Evolutionary conservation across 2,797 vertebrate species (phyloP).

Genomic region (Rhinogobio ventralis): DNA sequence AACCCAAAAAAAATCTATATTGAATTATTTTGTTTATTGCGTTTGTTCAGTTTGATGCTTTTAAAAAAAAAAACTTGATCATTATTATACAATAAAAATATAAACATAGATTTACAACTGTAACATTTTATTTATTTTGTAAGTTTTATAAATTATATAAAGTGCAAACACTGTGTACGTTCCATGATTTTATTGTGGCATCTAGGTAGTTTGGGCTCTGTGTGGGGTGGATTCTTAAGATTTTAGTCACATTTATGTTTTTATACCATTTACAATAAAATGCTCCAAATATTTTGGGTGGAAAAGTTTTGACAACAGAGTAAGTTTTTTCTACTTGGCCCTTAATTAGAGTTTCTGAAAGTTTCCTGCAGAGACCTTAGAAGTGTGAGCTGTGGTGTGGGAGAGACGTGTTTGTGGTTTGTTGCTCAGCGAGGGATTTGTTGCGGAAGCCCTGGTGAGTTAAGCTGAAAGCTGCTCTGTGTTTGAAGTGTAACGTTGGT

Average conservation of each 20-base stretch:
- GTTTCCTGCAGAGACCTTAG: neutral
- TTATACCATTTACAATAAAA: neutral
- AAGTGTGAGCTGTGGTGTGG: neutral
- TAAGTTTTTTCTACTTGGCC: neutral
- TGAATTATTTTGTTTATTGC: too few species aligned
- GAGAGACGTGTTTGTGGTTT: constrained; percentile 13
- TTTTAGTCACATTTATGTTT: neutral
- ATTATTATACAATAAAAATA: neutral
- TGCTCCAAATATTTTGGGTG: neutral
- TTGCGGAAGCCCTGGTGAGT: neutral
- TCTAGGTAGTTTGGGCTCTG: neutral
- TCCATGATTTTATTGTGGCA: neutral
- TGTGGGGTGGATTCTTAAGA: neutral
- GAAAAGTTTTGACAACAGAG: neutral
- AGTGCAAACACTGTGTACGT: neutral
- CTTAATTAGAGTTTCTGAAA: constrained; percentile 1
- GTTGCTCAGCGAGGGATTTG: constrained; percentile 13
- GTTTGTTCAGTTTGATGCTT: neutral
- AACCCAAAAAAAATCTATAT: too few species aligned
- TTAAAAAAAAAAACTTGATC: too few species aligned
- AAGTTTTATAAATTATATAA: neutral
- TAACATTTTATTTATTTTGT: too few species aligned
- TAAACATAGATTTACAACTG: too few species aligned
- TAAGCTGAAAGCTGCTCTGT: constrained; percentile 14
- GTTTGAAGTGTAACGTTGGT: constrained; percentile 27